Conservation (phyloP, 2,888 invertebrate species). For the Thumatha senex region DNA sequence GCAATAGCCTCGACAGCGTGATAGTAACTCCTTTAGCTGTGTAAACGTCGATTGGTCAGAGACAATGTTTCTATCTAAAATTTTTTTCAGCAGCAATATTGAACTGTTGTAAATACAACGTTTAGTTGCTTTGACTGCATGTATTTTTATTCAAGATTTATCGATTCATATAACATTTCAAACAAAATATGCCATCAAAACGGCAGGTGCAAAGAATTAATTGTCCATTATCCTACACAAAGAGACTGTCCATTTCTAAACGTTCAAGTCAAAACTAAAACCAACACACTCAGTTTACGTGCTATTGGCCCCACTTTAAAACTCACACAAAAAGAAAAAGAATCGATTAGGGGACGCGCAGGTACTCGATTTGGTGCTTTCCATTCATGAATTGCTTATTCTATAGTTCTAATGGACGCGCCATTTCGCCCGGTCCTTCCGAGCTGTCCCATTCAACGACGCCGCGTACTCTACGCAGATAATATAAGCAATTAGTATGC, state of each 20-base stretch:
- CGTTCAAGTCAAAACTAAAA: constrained; percentile 22
- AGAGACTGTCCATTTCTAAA: constrained; percentile 6
- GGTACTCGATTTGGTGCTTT: constrained; percentile 33
- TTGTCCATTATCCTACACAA: not conserved
- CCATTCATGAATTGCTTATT: constrained; percentile 42
- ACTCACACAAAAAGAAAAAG: constrained; percentile 29
- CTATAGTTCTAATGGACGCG: constrained; percentile 7
- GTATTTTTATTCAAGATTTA: too few relatives aligned
- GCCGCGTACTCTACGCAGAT: not conserved
- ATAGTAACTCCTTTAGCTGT: too few relatives aligned
- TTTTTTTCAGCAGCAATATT: too few relatives aligned
- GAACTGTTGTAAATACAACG: too few relatives aligned
- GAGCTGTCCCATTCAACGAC: constrained; percentile 1
- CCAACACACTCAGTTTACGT: constrained; percentile 28
- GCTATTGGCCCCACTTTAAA: constrained; percentile 28
- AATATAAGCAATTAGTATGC: constrained; percentile 2
- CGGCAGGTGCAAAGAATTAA: not conserved
- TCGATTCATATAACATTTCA: too few relatives aligned
- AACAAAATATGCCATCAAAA: not conserved
- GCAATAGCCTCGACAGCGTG: too few relatives aligned
- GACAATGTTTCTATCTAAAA: too few relatives aligned
- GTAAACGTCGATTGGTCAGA: too few relatives aligned
- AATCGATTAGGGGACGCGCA: constrained; percentile 20
- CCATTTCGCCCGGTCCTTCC: not conserved
- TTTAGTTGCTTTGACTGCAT: too few relatives aligned